Conservation (phyloP, 2,888 invertebrate genomes). For the Ennomos fuscantarius region DNA sequence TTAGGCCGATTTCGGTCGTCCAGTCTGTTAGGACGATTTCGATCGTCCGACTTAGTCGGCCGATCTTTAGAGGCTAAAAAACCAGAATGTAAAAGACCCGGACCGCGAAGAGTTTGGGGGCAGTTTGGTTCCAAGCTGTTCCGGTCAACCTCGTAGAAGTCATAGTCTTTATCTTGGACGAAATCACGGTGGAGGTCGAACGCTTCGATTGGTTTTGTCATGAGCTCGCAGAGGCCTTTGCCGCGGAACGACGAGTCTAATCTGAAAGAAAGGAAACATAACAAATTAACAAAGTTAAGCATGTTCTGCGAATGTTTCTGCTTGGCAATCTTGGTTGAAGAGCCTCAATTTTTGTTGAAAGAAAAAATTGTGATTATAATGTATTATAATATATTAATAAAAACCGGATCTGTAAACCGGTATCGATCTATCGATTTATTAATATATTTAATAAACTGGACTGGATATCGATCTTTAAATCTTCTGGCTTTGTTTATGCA, state of each 20-base stretch:
- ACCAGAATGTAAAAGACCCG: slow-evolving; percentile 76
- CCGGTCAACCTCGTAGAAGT: slow-evolving; percentile 91
- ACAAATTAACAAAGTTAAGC: neutral
- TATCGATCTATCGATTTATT: no score
- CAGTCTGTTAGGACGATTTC: slow-evolving; percentile 37
- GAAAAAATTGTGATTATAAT: no score
- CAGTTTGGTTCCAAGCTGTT: slow-evolving; percentile 88
- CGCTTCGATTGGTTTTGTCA: slow-evolving; percentile 88
- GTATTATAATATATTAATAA: no score
- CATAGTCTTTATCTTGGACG: slow-evolving; percentile 89
- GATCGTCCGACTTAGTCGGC: slow-evolving; percentile 51
- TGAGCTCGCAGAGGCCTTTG: slow-evolving; percentile 91
- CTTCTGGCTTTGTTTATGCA: no score
- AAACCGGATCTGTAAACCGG: no score
- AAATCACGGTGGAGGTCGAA: slow-evolving; percentile 87
- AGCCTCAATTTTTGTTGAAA: no score
- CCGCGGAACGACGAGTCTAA: slow-evolving; percentile 88
- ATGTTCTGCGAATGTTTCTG: no score
- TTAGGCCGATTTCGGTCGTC: slow-evolving; percentile 35
- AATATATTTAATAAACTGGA: no score
- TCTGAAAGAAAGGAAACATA: slow-evolving; percentile 62
- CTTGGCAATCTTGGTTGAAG: no score
- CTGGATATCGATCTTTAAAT: no score
- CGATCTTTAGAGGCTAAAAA: slow-evolving; percentile 66
- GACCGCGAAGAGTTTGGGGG: slow-evolving; percentile 67